Base-by-base conservation (phyloP, 1,140 invertebrate genomes). In the Mercenaria mercenaria region DNA sequence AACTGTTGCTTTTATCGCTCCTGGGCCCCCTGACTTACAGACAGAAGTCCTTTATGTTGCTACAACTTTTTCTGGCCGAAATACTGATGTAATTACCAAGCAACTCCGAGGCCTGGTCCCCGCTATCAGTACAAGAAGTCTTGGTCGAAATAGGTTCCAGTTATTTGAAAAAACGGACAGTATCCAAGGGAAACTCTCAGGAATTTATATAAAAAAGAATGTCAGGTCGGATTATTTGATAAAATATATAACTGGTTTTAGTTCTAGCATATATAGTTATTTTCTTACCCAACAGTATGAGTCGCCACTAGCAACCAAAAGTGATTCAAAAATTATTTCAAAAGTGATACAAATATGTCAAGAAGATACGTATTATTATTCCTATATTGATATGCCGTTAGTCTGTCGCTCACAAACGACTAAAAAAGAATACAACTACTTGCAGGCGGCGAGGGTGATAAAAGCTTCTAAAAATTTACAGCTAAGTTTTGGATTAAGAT, bases 311-410 rank as follows among this genome's bases (percentile, higher is more conserved):
- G 97, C 97, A 69, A 97, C 97, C 15, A 97, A 97, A 80, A 96
- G 97, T 0, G 20, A 74, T 61, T 97, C 98, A 94, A 98, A 99
- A 74, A 99, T 98, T 94, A 98, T 99, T 91, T 99, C 98, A 39
- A 99, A 99, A 96, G 96, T 99, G 91, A 98, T 99, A 20, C 97
- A 99, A 59, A 98, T 99, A 26, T 99, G 99, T 95, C 98, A 99
- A 94, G 98, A 99, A 94, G 99, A 99, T 95, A 97, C 98, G 91
- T 98, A 99, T 96, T 99, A 92, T 76, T 91, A 91, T 56, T 99
- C 99, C 0, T 99, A 99, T 95, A 99, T 98, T 20, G 99, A 99
- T 96, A 99, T 99, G 91, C 99, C 99, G 6, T 97, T 99, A 92
- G 98, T 99, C 89, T 99, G 99, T 96, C 98, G 97, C 26, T 97